Base-by-base conservation (phyloP, 2,888 invertebrate genomes). In the Linnaemya vulpina region DNA sequence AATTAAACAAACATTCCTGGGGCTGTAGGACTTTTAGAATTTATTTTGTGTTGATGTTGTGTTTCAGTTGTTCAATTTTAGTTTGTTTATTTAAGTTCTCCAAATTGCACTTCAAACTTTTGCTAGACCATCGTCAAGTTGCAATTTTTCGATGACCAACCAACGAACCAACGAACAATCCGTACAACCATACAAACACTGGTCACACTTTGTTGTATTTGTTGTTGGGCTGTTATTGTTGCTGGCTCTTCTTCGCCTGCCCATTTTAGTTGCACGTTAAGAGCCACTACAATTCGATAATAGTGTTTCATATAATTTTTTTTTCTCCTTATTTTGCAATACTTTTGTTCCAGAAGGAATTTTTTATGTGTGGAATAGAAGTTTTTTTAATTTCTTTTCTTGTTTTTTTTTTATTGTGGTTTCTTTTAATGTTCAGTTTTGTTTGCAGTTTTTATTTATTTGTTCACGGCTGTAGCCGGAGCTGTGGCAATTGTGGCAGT, bases 1-100 rank as follows among this genome's bases (percentile, higher is more conserved):
- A 82, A 82, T 82, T 82, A 82, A 82, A 71, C 82, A 82, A 71
- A 71, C 82, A 77, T 82, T 82, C 76, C 76, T 77, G n/a, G 20
- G 82, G 65, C 82, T 82, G 49, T 71, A 77, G 82, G 76, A 76
- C 75, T 63, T 79, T n/a, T 58, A 38, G 35, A 76, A 58, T 76
- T 80, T 74, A 30, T 82, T 73, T 46, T 63, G 51, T 62, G 46
- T 63, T 62, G 67, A 63, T 75, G 49, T 67, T 80, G 25, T 74
- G 55, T 76, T 73, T 65, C 65, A 51, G 62, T 75, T 82, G 20
- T 62, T 73, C 46, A 60, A 73, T 73, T 77, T 77, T 51, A 20
- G 53, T 81, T 82, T 77, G 40, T 82, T 82, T 82, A 75, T 82
- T 77, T 77, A 71, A 20, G 63, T 82, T 82, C 71, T 77, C 65